phyloP scores from a whole-genome alignment of 2,113 vertebrate species.

The Mystacornis crossleyi region DNA sequence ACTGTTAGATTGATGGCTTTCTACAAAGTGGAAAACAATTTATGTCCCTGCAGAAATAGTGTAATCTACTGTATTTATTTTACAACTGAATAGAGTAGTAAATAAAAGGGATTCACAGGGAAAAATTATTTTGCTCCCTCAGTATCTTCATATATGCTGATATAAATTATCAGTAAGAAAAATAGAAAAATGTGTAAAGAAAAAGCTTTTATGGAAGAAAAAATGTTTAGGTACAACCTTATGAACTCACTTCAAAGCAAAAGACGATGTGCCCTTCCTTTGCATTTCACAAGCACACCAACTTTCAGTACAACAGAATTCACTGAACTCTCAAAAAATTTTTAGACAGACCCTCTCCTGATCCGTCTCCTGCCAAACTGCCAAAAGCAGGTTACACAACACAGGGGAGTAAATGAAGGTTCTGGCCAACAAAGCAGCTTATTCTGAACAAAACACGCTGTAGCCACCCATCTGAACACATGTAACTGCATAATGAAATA shows the following conservation, averaged over 20 bases:
- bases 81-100: neutral
- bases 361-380: neutral
- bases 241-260: neutral
- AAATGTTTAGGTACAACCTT: neutral
- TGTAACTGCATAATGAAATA: neutral
- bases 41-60: neutral
- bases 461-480: neutral
- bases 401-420: neutral
- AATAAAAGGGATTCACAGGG: neutral
- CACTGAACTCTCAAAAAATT: neutral
- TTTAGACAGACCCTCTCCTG: neutral
- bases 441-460: neutral
- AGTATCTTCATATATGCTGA: neutral
- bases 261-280: neutral
- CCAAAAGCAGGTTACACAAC: neutral
- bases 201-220: neutral
- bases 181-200: neutral
- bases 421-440: neutral
- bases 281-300: neutral
- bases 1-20: neutral
- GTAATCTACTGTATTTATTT: neutral
- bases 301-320: neutral
- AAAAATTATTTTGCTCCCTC: neutral
- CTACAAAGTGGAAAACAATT: neutral
- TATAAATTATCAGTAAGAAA: neutral